These are phyloP conservation scores for Popillia japonica DNA, from an alignment of 1,140 invertebrate species.

Conservation along the genomic window DNA sequence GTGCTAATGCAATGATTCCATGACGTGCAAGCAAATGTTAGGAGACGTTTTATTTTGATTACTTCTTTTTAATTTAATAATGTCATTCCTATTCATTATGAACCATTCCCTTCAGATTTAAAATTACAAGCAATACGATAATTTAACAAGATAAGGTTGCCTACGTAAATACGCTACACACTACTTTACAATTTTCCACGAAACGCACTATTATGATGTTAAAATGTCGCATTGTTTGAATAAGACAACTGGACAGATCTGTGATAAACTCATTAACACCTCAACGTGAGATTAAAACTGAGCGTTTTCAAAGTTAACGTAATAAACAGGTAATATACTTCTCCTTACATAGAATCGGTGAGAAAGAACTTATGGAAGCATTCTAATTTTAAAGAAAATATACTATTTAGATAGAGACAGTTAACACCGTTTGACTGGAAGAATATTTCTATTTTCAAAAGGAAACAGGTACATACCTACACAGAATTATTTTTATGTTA, in stretches of 20 bases:
- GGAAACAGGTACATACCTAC: background rate
- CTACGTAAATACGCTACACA: too few relatives aligned
- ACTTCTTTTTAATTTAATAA: too few relatives aligned
- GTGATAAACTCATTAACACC: background rate
- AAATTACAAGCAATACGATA: too few relatives aligned
- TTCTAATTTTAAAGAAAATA: background rate
- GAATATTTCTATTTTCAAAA: background rate
- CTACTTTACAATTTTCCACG: too few relatives aligned
- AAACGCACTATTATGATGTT: too few relatives aligned
- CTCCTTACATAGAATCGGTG: background rate
- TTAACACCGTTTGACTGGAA: background rate
- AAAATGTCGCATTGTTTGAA: background rate
- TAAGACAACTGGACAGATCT: background rate
- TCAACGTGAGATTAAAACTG: background rate
- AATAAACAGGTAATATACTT: conserved; percentile 11
- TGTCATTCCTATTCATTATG: too few relatives aligned
- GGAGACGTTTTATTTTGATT: too few relatives aligned
- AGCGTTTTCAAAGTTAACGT: background rate
- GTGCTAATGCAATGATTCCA: too few relatives aligned
- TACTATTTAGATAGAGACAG: background rate
- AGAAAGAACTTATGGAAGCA: background rate
- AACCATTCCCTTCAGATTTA: too few relatives aligned
- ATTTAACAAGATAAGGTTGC: too few relatives aligned
- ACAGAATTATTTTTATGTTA: background rate
- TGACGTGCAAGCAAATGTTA: too few relatives aligned